These are phyloP conservation scores for Hystrix cristata DNA, from an alignment of 2,113 vertebrate genomes.

Conservation along the genomic window DNA sequence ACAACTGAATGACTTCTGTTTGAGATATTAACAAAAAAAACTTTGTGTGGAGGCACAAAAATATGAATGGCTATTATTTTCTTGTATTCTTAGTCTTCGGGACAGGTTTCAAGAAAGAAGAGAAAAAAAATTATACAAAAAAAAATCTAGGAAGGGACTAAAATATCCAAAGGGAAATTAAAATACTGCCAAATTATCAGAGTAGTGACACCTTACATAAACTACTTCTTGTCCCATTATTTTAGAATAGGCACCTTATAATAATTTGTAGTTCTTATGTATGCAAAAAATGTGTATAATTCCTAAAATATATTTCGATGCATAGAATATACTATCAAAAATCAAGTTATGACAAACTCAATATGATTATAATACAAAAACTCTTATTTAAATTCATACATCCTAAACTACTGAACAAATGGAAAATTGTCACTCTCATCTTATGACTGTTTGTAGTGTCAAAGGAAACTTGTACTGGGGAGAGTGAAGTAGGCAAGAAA, in stretches of 20 bases:
- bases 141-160: neutral
- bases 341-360: neutral
- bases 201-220: neutral
- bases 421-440: neutral
- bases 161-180: neutral
- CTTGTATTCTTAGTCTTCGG: neutral
- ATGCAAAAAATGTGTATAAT: neutral
- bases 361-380: neutral
- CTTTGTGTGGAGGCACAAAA: neutral
- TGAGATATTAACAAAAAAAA: slow-evolving; percentile 6
- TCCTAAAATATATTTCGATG: slow-evolving; percentile 49
- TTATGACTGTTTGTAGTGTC: neutral
- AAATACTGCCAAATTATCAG: neutral
- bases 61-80: neutral
- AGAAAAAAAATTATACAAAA: neutral
- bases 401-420: neutral
- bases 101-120: neutral
- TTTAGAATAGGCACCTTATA: neutral
- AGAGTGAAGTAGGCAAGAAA: neutral
- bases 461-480: neutral
- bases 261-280: neutral
- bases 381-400: slow-evolving; percentile 17
- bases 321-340: slow-evolving; percentile 5
- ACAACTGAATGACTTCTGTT: neutral
- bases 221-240: neutral